Evolutionary conservation across 2,888 invertebrate species (phyloP).

Genomic region (Noctuana brunneofusca): DNA sequence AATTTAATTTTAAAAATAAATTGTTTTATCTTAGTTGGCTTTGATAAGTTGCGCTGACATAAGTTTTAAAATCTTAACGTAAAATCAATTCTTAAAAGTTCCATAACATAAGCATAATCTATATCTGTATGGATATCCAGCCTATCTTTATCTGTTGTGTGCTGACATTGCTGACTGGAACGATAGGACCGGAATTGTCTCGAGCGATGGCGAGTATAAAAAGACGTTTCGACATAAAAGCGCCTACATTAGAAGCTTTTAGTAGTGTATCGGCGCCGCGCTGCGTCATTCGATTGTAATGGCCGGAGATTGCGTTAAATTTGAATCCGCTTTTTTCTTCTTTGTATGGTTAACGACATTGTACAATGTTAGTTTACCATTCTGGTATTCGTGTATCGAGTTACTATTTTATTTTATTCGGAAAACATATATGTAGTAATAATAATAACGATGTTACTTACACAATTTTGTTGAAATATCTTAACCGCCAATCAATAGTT

Average conservation of each 20-base stretch:
- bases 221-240: constrained; percentile 39
- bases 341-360: constrained; percentile 19
- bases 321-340: constrained; percentile 29
- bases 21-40: background rate
- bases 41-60: background rate
- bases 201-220: constrained; percentile 27
- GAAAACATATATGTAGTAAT: too few species aligned
- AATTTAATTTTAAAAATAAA: too few species aligned
- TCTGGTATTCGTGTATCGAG: constrained; percentile 5
- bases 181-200: constrained; percentile 32
- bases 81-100: background rate
- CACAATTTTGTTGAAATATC: too few species aligned
- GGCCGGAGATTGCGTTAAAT: constrained; percentile 52
- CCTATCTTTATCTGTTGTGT: constrained; percentile 8
- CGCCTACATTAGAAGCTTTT: constrained; percentile 71
- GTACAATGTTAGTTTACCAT: constrained; percentile 1
- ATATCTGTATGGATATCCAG: background rate
- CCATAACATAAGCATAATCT: background rate
- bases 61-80: background rate
- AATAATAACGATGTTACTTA: too few species aligned
- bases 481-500: too few species aligned
- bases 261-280: constrained; percentile 61
- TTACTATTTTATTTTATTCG: too few species aligned
- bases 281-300: constrained; percentile 71
- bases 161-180: constrained; percentile 7